phyloP scores from a whole-genome alignment of 2,888 invertebrate species.

The Euplagia quadripunctaria region DNA sequence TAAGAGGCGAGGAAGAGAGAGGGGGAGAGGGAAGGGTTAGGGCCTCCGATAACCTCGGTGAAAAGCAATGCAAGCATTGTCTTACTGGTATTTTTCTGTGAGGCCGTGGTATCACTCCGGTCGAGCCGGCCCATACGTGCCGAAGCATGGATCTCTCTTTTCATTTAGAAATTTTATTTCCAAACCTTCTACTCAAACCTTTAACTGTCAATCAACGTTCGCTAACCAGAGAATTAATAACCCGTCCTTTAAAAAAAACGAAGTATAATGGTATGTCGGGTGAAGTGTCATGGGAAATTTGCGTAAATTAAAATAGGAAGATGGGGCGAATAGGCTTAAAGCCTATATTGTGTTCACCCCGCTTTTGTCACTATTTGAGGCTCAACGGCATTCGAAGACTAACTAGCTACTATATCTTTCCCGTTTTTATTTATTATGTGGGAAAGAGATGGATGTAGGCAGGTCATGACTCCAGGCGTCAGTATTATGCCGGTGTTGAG shows the following conservation, averaged over 20 bases:
- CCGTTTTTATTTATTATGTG: conserved; percentile 27
- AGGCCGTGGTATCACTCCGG: too few relatives aligned
- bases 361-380: conserved; percentile 75
- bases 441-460: conserved; percentile 47
- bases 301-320: conserved; percentile 88
- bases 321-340: conserved; percentile 84
- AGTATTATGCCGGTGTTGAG: conserved; percentile 72
- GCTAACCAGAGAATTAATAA: conserved; percentile 37
- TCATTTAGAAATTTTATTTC: too few relatives aligned
- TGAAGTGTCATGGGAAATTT: conserved; percentile 88
- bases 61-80: too few relatives aligned
- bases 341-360: conserved; percentile 72
- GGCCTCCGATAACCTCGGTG: too few relatives aligned
- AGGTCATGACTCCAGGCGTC: conserved; percentile 73
- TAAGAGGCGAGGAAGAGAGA: too few relatives aligned
- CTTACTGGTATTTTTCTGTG: too few relatives aligned
- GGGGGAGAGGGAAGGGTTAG: too few relatives aligned
- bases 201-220: conserved; percentile 31
- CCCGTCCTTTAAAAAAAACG: conserved; percentile 54
- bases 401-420: conserved; percentile 73
- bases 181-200: too few relatives aligned
- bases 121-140: too few relatives aligned
- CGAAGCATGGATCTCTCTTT: too few relatives aligned
- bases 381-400: conserved; percentile 69
- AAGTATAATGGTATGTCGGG: conserved; percentile 75